These are phyloP conservation scores for Chinchilla lanigera DNA, from an alignment of 2,113 vertebrate species.

Conservation along the genomic window DNA sequence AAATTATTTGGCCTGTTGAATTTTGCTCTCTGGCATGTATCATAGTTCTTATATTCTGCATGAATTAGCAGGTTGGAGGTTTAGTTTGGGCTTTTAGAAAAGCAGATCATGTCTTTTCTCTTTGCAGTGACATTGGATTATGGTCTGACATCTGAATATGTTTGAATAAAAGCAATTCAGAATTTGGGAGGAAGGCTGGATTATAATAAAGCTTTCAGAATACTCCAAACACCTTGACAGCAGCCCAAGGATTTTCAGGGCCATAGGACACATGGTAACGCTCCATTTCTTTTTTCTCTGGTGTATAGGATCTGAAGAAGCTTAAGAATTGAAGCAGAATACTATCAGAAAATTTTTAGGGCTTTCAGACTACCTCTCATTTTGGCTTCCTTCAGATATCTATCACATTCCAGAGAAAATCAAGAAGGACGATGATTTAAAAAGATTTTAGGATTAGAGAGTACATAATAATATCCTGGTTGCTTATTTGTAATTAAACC, in stretches of 20 bases:
- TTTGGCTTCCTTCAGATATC: background rate
- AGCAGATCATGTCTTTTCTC: conserved; percentile 72
- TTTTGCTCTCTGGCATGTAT: conserved; percentile 57
- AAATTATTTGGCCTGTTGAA: conserved; percentile 25
- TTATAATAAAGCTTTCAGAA: conserved; percentile 86
- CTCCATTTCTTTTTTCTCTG: conserved; percentile 84
- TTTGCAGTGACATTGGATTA: conserved; percentile 77
- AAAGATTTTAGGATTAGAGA: background rate
- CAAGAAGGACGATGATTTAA: background rate
- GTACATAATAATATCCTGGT: conserved; percentile 7
- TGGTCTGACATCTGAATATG: conserved; percentile 78
- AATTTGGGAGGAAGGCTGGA: conserved; percentile 78
- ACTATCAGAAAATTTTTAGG: conserved; percentile 84
- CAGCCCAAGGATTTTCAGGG: conserved; percentile 84
- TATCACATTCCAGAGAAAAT: background rate
- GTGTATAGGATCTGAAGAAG: conserved; percentile 83
- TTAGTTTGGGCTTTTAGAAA: conserved; percentile 64
- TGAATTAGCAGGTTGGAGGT: conserved; percentile 16
- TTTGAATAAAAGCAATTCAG: conserved; percentile 81
- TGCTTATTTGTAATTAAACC: conserved; percentile 15
- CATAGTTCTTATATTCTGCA: background rate
- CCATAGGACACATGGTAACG: conserved; percentile 83
- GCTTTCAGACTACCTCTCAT: conserved; percentile 55
- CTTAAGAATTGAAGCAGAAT: conserved; percentile 86
- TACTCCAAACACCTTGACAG: conserved; percentile 73